Evolutionary conservation across 1,140 invertebrate species (phyloP).

Genomic region (Calliopsis andreniformis): DNA sequence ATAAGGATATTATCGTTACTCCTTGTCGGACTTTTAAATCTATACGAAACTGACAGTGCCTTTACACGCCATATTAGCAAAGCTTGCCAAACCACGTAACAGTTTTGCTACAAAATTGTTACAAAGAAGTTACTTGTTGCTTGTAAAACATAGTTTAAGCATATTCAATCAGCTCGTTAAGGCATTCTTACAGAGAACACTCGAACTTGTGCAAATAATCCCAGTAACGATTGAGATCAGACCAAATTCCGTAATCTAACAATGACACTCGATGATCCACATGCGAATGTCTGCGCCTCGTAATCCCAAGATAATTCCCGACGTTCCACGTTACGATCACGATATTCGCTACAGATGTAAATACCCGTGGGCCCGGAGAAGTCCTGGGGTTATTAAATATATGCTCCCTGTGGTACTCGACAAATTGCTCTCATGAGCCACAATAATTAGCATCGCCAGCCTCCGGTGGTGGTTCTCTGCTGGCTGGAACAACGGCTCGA

Average conservation of each 20-base stretch:
- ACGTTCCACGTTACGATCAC: constrained; percentile 50
- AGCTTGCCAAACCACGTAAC: too few species aligned
- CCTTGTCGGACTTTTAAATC: too few species aligned
- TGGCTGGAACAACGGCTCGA: constrained; percentile 15
- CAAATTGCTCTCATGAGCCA: constrained; percentile 78
- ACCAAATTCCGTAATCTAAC: background rate
- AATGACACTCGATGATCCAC: constrained; percentile 1
- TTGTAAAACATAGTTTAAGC: too few species aligned
- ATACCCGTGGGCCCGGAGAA: constrained; percentile 70
- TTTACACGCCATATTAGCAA: too few species aligned
- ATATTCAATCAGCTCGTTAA: too few species aligned
- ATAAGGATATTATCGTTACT: too few species aligned
- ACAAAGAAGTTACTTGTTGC: too few species aligned
- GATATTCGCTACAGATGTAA: constrained; percentile 76
- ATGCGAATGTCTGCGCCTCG: background rate
- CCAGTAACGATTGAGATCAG: too few species aligned
- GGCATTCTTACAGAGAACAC: too few species aligned
- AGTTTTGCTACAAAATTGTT: too few species aligned
- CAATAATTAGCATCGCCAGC: constrained; percentile 77
- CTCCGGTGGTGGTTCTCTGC: constrained; percentile 56
- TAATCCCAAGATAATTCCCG: constrained; percentile 62
- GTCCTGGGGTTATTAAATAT: constrained; percentile 74
- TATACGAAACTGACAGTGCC: too few species aligned
- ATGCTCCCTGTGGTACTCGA: constrained; percentile 69
- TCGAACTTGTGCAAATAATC: too few species aligned